Evolutionary conservation across 2,113 vertebrate species (phyloP).

Genomic region (Gymnarchus niloticus): DNA sequence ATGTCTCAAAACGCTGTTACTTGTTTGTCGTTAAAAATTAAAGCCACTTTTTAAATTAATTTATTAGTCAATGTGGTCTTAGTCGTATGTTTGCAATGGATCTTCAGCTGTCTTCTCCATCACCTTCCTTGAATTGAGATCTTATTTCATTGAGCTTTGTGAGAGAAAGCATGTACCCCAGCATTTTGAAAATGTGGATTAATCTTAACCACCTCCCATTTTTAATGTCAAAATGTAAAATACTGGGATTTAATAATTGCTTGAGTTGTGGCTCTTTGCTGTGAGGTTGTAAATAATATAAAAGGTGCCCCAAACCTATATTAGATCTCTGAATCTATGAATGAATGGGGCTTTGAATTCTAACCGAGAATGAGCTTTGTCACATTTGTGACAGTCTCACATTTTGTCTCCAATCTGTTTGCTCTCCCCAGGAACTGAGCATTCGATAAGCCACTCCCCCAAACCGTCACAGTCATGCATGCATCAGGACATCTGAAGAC

Average conservation of each 20-base stretch:
- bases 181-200: neutral
- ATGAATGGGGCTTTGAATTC: neutral
- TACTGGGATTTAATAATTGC: neutral
- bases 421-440: slow-evolving; percentile 42
- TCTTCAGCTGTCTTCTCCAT: neutral
- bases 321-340: neutral
- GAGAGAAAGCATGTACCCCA: neutral
- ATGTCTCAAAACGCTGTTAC: neutral
- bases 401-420: slow-evolving; percentile 12
- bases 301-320: neutral
- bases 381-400: slow-evolving; percentile 13
- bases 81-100: neutral
- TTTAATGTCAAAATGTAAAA: neutral
- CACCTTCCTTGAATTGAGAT: too few relatives aligned
- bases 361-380: neutral
- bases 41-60: neutral
- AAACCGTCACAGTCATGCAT: slow-evolving; percentile 50
- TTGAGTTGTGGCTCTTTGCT: neutral
- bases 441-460: slow-evolving; percentile 23
- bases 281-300: neutral
- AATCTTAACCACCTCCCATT: neutral
- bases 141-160: too few relatives aligned
- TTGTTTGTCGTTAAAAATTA: slow-evolving; percentile 3
- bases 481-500: slow-evolving; percentile 50
- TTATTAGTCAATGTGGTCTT: too few relatives aligned